Base-by-base conservation (phyloP, 2,797 vertebrate species). In the Melopsittacus undulatus region DNA sequence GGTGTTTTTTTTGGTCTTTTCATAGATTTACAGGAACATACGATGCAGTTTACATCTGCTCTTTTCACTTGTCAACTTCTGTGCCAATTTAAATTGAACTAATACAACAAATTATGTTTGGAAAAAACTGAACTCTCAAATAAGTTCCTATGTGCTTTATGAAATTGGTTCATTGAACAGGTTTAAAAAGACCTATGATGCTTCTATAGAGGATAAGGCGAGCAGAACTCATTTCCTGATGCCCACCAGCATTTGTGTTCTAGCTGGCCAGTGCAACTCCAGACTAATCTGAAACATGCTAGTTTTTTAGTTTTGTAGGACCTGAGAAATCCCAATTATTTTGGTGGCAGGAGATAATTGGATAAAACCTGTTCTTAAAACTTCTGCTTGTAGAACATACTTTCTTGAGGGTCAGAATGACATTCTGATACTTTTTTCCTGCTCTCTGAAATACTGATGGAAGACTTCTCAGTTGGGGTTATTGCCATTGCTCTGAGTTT, bases 401-500 rank as follows among this genome's bases (percentile, higher is more conserved):
- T 78, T 92, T 90, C 62, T 90, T 70, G 45, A 79, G 62, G 17
- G 6, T 75, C 23, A 32, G 45, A 94, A 77, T 69, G 54, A 66
- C 83, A n/a, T 77, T 89, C 70, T 83, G 77, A 83, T 78, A 26
- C 49, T 74, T 7, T 70, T 79, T 94, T 96, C 68, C 43, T 81
- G 49, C 46, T 95, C 88, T 46, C 57, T 57, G 46, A 95, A 88
- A 82, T 74, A 56, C 14, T 81, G 51, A 38, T 92, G 75, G 70
- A 83, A 36, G 49, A 69, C 23, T 56, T 32, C 78, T 94, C 68
- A 57, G 66, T 2, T 3, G 27, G 67, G 56, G 52, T 94, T 56
- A 38, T 82, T 95, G 87, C 87, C 82, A 75, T 81, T 83, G 70
- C 83, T 87, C 62, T 21, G 66, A 89, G 48, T 80, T 92, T 75